Evolutionary conservation across 2,888 invertebrate genomes (phyloP).

Genomic region (Caradrina clavipalpis): DNA sequence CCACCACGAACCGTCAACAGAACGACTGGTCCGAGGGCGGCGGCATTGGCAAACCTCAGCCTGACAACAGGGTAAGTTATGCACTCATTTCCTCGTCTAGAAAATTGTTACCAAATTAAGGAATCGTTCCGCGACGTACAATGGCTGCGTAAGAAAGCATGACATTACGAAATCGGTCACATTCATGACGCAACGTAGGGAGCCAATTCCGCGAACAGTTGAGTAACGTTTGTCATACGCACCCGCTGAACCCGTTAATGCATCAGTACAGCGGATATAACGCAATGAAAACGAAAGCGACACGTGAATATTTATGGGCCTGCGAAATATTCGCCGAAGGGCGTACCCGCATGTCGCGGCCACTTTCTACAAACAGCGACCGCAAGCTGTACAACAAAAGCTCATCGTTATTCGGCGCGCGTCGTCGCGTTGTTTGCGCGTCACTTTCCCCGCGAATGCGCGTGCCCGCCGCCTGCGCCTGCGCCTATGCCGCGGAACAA

Average conservation of each 20-base stretch:
- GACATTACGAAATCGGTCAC: slow-evolving; percentile 79
- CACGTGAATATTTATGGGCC: slow-evolving; percentile 87
- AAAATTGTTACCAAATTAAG: slow-evolving; percentile 51
- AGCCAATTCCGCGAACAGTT: slow-evolving; percentile 80
- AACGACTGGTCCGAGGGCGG: slow-evolving; percentile 97
- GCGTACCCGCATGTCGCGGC: slow-evolving; percentile 87
- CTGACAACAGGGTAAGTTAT: slow-evolving; percentile 93
- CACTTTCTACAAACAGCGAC: slow-evolving; percentile 87
- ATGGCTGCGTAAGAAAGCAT: slow-evolving; percentile 69
- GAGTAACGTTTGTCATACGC: slow-evolving; percentile 85
- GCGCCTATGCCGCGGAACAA: slow-evolving; percentile 67
- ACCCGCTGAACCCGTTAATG: slow-evolving; percentile 71
- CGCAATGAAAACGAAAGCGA: slow-evolving; percentile 88
- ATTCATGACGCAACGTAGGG: slow-evolving; percentile 76
- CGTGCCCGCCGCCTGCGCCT: slow-evolving; percentile 47
- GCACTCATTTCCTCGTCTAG: slow-evolving; percentile 46
- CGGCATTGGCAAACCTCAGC: slow-evolving; percentile 96
- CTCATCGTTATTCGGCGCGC: slow-evolving; percentile 88
- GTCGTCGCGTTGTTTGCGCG: slow-evolving; percentile 77
- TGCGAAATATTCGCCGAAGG: slow-evolving; percentile 89
- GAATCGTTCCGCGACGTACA: slow-evolving; percentile 61
- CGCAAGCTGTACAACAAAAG: slow-evolving; percentile 80
- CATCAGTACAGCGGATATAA: slow-evolving; percentile 78
- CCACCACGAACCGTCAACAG: slow-evolving; percentile 95
- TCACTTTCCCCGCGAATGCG: slow-evolving; percentile 83